Evolutionary conservation across 2,113 vertebrate species (phyloP).

Genomic region (Salvelinus fontinalis): DNA sequence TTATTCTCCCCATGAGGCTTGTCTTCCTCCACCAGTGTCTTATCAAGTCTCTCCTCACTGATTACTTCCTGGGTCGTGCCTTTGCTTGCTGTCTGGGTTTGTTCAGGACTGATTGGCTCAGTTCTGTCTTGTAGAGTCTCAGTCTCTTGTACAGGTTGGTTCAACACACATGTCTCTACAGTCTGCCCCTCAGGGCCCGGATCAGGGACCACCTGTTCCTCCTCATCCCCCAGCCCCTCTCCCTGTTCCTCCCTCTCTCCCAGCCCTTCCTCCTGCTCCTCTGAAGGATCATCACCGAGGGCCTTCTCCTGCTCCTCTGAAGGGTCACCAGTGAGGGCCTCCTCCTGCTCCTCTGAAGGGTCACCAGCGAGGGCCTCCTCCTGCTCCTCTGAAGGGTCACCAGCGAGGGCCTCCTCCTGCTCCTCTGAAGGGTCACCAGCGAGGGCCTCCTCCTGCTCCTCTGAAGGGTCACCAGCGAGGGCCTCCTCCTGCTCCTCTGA

Average conservation of each 20-base stretch:
- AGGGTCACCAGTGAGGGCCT: too few relatives aligned
- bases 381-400: too few relatives aligned
- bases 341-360: neutral
- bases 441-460: too few relatives aligned
- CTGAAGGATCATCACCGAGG: too few relatives aligned
- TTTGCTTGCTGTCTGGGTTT: neutral
- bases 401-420: neutral
- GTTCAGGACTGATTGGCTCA: neutral
- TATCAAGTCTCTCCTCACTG: neutral
- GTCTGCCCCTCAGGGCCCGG: constrained; percentile 2
- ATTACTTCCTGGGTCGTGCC: neutral
- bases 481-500: neutral
- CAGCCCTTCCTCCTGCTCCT: neutral
- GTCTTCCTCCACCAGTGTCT: neutral
- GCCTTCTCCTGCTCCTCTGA: neutral
- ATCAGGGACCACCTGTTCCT: neutral
- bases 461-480: too few relatives aligned
- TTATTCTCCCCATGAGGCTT: neutral
- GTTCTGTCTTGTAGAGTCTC: constrained; percentile 13
- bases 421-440: neutral
- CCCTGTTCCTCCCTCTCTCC: constrained; percentile 11
- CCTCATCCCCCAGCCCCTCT: constrained; percentile 8
- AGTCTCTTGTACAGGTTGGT: constrained; percentile 20
- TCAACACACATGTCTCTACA: constrained; percentile 20
- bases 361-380: too few relatives aligned